Evolutionary conservation across 2,797 vertebrate species (phyloP), one percentile per base, ranked within the genome.

Genomic region (Pseudochirops cupreus): DNA sequence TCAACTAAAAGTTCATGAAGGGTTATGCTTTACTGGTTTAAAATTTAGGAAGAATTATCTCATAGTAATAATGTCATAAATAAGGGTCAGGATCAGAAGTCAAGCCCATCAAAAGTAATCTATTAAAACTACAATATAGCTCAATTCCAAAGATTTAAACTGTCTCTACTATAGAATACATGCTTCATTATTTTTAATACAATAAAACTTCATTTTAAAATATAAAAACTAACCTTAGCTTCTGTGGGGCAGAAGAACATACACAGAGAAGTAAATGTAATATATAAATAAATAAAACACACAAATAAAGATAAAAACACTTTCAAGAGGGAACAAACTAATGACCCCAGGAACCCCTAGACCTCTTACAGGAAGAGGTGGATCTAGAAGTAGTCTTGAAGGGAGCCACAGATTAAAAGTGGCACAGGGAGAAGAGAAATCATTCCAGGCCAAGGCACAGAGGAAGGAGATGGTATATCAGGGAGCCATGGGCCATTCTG

Each of bases 281-380:
- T n/a, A 5, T 67, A 67, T 16, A n/a, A 67, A n/a, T 33, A n/a
- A 53, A n/a, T 67, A 67, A 67, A 67, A n/a, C 14, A 67, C 62
- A n/a, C 31, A 67, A 59, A 33, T 14, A 33, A n/a, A 67, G 16
- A 67, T n/a, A 57, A 57, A 57, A 28, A 5, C 57, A 57, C 2
- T 59, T 59, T 59, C 26, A n/a, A 67, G 11, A 67, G 62, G 62
- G 31, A n/a, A 67, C 59, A 67, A 67, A n/a, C 14, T n/a, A 18
- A 67, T 67, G 33, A n/a, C 62, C 14, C 1, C 0, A 0, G 31
- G 4, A 18, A n/a, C 14, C 31, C 4, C 31, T 7, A 13, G 11
- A 13, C 13, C 31, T 67, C 33, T 6, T 67, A 33, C 5, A 16
- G 14, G 33, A 16, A 1, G 62, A n/a, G 5, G 31, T n/a, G 13